Conservation (phyloP, 2,113 vertebrate species). For the Oreochromis spilurus region DNA sequence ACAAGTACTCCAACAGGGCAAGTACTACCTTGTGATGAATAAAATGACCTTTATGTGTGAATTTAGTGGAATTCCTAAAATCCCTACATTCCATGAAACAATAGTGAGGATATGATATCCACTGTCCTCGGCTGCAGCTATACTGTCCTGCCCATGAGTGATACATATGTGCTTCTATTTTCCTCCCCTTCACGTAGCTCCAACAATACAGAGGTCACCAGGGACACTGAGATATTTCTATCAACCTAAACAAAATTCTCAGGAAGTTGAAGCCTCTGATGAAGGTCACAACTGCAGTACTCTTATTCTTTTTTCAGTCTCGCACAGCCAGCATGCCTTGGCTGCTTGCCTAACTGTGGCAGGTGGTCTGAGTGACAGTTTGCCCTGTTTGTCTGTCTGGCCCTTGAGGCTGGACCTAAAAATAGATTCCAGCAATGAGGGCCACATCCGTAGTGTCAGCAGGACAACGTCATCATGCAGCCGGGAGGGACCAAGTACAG, state of each 20-base stretch:
- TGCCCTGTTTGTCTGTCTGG: slow-evolving; percentile 41
- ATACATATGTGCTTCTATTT: neutral
- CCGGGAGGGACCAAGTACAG: neutral
- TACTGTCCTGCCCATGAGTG: neutral
- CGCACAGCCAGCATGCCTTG: neutral
- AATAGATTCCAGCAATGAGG: slow-evolving; percentile 45
- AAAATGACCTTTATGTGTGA: neutral
- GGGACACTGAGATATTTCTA: neutral
- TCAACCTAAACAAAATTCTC: neutral
- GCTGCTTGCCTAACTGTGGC: slow-evolving; percentile 13
- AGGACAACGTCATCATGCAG: slow-evolving; percentile 8
- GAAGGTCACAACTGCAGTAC: neutral
- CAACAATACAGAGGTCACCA: neutral
- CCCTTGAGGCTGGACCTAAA: slow-evolving; percentile 47
- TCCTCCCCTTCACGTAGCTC: too few relatives aligned
- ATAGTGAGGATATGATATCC: neutral
- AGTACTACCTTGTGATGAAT: neutral
- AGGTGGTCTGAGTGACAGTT: slow-evolving; percentile 44
- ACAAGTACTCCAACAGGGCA: neutral
- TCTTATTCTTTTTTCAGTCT: neutral
- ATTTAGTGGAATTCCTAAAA: neutral
- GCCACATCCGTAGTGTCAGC: slow-evolving; percentile 28
- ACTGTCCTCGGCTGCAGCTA: neutral
- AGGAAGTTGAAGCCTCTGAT: neutral
- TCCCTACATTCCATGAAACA: neutral